Evolutionary conservation across 2,888 invertebrate species (phyloP).

Genomic region (Helleia helle): DNA sequence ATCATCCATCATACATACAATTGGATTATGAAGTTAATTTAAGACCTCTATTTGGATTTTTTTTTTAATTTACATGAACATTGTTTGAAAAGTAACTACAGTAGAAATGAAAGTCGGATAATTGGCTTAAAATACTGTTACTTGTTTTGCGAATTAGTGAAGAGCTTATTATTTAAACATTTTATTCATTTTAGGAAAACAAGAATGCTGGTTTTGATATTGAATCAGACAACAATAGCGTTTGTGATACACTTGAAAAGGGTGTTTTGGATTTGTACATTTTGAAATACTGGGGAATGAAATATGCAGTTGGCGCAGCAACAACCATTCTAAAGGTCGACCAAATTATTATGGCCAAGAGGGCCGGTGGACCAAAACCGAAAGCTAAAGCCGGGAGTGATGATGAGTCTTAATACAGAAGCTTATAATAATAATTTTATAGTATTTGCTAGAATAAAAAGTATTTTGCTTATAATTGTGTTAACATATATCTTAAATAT

Average conservation of each 20-base stretch:
- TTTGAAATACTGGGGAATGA: conserved; percentile 94
- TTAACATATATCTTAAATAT: conserved; percentile 9
- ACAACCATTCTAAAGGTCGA: conserved; percentile 94
- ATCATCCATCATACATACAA: too few relatives aligned
- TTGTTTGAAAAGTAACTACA: too few relatives aligned
- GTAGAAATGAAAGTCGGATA: too few relatives aligned
- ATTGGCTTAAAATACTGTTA: too few relatives aligned
- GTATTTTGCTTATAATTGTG: conserved; percentile 5
- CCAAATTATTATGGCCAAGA: conserved; percentile 98
- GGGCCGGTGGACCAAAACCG: conserved; percentile 95
- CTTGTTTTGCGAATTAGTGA: too few relatives aligned
- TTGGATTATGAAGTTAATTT: too few relatives aligned
- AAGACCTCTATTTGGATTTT: too few relatives aligned
- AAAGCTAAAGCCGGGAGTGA: conserved; percentile 79
- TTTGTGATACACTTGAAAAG: conserved; percentile 83
- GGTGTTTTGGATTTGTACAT: conserved; percentile 88
- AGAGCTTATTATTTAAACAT: not conserved
- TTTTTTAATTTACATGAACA: too few relatives aligned
- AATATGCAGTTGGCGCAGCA: conserved; percentile 95
- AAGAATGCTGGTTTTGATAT: conserved; percentile 90
- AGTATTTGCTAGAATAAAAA: conserved; percentile 12
- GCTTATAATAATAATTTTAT: not conserved
- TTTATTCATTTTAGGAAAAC: conserved; percentile 71
- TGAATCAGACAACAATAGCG: conserved; percentile 80
- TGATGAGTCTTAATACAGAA: conserved; percentile 77